Evolutionary conservation across 2,797 vertebrate species (phyloP).

Genomic region (Tragopan temminckii): DNA sequence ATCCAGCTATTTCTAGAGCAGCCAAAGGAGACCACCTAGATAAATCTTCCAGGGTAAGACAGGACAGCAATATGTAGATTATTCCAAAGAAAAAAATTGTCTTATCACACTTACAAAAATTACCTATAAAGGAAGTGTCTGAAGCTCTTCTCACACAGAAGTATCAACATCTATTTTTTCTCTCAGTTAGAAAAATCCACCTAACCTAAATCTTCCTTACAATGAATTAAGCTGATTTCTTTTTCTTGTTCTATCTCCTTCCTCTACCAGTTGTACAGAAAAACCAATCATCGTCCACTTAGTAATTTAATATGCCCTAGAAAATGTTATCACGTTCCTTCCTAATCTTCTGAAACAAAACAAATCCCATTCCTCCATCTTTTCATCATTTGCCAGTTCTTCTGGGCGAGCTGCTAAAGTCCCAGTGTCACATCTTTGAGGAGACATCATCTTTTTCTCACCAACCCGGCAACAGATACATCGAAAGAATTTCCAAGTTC

Average conservation of each 20-base stretch:
- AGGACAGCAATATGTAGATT: neutral
- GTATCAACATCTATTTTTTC: neutral
- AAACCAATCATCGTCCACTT: constrained; percentile 22
- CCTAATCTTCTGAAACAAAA: constrained; percentile 61
- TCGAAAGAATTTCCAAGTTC: neutral
- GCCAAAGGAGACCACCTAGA: neutral
- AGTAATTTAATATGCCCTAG: constrained; percentile 33
- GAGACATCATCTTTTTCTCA: constrained; percentile 50
- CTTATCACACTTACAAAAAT: neutral
- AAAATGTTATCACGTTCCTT: constrained; percentile 32
- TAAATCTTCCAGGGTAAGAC: neutral
- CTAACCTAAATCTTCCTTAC: neutral
- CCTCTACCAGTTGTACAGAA: constrained; percentile 13
- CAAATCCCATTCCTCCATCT: constrained; percentile 54
- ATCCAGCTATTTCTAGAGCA: neutral
- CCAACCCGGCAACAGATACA: constrained; percentile 17
- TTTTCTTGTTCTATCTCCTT: neutral
- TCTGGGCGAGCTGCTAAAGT: constrained; percentile 11
- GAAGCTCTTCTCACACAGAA: neutral
- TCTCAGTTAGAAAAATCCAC: neutral
- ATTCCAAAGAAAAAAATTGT: neutral
- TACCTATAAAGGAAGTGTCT: neutral
- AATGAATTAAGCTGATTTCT: constrained; percentile 8
- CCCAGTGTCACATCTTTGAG: constrained; percentile 15
- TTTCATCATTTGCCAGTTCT: constrained; percentile 50